Evolutionary conservation across 2,797 vertebrate species (phyloP).

Genomic region (Oryzias sinensis): DNA sequence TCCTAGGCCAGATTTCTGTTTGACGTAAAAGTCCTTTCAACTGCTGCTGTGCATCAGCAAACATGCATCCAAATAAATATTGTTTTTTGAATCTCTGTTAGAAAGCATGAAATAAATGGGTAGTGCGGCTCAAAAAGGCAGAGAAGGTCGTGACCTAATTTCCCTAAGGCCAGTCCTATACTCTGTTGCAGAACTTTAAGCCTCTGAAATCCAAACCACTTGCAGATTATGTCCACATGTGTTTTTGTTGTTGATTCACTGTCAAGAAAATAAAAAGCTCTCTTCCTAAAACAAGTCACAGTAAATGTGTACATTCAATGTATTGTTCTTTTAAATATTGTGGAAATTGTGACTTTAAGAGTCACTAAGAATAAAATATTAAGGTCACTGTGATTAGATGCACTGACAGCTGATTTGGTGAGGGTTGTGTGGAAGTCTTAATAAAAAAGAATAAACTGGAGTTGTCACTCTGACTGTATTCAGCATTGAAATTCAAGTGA

Average conservation of each 20-base stretch:
- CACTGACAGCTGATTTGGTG: conserved; percentile 59
- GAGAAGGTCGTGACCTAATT: conserved; percentile 53
- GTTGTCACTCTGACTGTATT: conserved; percentile 75
- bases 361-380: conserved; percentile 63
- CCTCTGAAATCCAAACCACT: conserved; percentile 54
- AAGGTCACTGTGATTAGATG: conserved; percentile 53
- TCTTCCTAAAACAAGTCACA: conserved; percentile 30
- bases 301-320: conserved; percentile 13
- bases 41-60: conserved; percentile 5
- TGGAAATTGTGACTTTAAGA: conserved; percentile 67
- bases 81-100: conserved; percentile 6
- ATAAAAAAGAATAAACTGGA: conserved; percentile 49
- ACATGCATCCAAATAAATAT: conserved; percentile 6
- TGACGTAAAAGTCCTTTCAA: background rate
- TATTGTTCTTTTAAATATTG: conserved; percentile 54
- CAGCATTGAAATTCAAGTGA: conserved; percentile 69
- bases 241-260: conserved; percentile 34
- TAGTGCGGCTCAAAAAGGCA: conserved; percentile 40
- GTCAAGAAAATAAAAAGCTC: conserved; percentile 36
- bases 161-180: conserved; percentile 49
- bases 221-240: conserved; percentile 50
- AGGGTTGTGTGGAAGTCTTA: conserved; percentile 50
- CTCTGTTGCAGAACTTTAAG: conserved; percentile 47
- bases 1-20: conserved; percentile 5
- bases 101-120: conserved; percentile 26